These are phyloP conservation scores for Phalanger gymnotis DNA, from an alignment of 2,797 vertebrate species.

Conservation along the genomic window DNA sequence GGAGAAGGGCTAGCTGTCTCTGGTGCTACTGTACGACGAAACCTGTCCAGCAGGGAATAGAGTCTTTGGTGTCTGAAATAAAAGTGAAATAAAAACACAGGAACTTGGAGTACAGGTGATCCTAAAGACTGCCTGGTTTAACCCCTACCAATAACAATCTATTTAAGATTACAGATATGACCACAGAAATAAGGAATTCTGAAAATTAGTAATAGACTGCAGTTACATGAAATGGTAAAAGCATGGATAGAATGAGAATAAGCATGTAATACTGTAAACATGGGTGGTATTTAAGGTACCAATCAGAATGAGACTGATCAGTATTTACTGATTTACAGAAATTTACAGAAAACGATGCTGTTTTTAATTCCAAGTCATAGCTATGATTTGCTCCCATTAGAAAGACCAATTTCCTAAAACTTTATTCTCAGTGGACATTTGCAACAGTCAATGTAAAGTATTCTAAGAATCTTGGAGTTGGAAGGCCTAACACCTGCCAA, in stretches of 20 bases:
- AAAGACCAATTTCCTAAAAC: neutral
- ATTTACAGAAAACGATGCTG: neutral
- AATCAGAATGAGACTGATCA: neutral
- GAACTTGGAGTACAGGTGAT: neutral
- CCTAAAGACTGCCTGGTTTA: neutral
- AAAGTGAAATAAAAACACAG: constrained; percentile 28
- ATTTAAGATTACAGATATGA: neutral
- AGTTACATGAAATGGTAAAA: neutral
- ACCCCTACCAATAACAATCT: neutral
- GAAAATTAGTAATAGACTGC: neutral
- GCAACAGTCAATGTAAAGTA: neutral
- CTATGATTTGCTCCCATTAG: neutral
- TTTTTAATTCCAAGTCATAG: neutral
- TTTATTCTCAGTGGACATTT: neutral
- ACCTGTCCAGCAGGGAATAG: constrained; percentile 98
- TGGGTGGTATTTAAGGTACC: neutral
- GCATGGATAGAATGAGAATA: neutral
- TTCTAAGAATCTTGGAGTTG: neutral
- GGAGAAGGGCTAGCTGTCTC: constrained; percentile 89
- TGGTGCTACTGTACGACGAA: constrained; percentile 91
- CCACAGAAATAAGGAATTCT: neutral
- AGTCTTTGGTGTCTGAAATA: constrained; percentile 95
- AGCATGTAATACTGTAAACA: neutral
- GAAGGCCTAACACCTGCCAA: neutral
- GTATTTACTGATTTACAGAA: too few relatives aligned